A percentile compares a stretch with the other conserved stretches of the same genome.
phyloP scores from a whole-genome alignment of 2,888 invertebrate species.

The Scaptomyza parva region DNA sequence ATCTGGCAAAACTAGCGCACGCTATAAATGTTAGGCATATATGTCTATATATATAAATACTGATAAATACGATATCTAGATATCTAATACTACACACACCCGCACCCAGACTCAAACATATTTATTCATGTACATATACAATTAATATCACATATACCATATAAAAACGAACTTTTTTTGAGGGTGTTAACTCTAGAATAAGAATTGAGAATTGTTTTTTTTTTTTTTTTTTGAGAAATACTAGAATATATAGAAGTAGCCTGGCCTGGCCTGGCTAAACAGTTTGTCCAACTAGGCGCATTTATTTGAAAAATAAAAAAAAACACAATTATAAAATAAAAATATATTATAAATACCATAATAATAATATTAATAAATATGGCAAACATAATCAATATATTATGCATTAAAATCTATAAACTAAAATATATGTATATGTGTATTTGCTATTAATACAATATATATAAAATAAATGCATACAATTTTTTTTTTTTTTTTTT shows the following conservation, averaged over 20 bases:
- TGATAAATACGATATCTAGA: conserved; percentile 12
- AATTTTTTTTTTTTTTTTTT: conserved; percentile 42
- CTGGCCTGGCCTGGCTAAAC: conserved; percentile 57
- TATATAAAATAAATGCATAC: conserved; percentile 1
- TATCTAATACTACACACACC: conserved; percentile 21
- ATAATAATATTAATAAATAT: conserved; percentile 6
- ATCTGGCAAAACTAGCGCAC: conserved; percentile 54
- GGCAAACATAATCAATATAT: conserved; percentile 43
- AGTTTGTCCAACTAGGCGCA: conserved; percentile 47
- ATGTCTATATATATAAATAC: conserved; percentile 30
- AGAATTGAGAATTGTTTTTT: conserved; percentile 40
- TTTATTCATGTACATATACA: conserved; percentile 68
- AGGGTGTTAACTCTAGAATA: conserved; percentile 45
- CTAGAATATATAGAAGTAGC: conserved; percentile 37
- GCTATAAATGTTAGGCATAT: conserved; percentile 51
- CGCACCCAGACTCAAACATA: conserved; percentile 37
- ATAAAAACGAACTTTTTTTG: conserved; percentile 35
- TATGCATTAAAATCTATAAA: conserved; percentile 33
- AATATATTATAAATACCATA: background rate
- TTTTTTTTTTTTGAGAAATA: conserved; percentile 40
- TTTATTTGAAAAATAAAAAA: conserved; percentile 23
- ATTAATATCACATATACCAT: conserved; percentile 30
- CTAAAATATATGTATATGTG: conserved; percentile 1
- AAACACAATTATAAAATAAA: conserved; percentile 7
- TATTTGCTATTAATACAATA: background rate